Evolutionary conservation across 2,113 vertebrate genomes (phyloP).

Genomic region (Grantiella picta): DNA sequence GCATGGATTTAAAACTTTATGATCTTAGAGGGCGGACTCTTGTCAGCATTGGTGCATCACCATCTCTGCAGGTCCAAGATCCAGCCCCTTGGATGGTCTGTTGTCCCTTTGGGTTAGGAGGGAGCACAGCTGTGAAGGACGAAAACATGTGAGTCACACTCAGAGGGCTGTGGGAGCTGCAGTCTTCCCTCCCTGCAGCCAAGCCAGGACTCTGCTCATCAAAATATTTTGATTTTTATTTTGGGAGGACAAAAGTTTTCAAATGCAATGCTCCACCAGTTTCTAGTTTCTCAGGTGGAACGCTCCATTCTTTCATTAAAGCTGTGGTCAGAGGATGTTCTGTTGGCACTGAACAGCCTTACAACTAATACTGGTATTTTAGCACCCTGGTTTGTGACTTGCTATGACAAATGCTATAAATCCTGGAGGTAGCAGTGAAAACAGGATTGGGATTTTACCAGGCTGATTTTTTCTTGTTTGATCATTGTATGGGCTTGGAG

Average conservation of each 20-base stretch:
- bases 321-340: background rate
- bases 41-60: background rate
- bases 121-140: conserved; percentile 68
- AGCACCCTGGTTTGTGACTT: background rate
- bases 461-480: background rate
- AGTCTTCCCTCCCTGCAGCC: conserved; percentile 8
- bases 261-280: background rate
- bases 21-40: background rate
- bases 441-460: background rate
- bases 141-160: conserved; percentile 64
- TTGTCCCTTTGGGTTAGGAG: conserved; percentile 52
- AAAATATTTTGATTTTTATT: background rate
- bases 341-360: background rate
- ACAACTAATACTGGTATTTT: background rate
- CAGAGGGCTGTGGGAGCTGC: conserved; percentile 18
- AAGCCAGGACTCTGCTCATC: background rate
- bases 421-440: background rate
- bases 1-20: background rate
- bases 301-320: background rate
- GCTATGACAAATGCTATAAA: background rate
- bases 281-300: background rate
- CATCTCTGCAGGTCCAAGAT: background rate
- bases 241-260: background rate
- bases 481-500: background rate
- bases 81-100: conserved; percentile 16